Evolutionary conservation across 2,113 vertebrate genomes (phyloP).

Genomic region (human (Homo sapiens)): GRCh38 chr11:1988001-1988500

Average conservation of each 20-base stretch:
- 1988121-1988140: not conserved
- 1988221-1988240: not conserved
- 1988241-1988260: constrained; percentile 48
- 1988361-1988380: constrained; percentile 72
- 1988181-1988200: too few relatives aligned
- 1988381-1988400: constrained; percentile 47
- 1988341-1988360: constrained; percentile 55
- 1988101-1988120: not conserved
- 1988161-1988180: accelerated
- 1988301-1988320: constrained; percentile 48
- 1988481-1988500: not conserved
- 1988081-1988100: not conserved
- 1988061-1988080: not conserved
- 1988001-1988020: not conserved
- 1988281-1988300: constrained; percentile 53
- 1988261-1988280: constrained; percentile 41
- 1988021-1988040: not conserved
- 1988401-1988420: constrained; percentile 31
- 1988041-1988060: not conserved
- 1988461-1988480: not conserved
- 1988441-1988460: not conserved
- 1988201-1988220: not conserved
- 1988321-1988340: constrained; percentile 69
- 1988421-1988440: not conserved
- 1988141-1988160: not conserved